Evolutionary conservation across 2,113 vertebrate species (phyloP).

Genomic region (Platysteira castanea): DNA sequence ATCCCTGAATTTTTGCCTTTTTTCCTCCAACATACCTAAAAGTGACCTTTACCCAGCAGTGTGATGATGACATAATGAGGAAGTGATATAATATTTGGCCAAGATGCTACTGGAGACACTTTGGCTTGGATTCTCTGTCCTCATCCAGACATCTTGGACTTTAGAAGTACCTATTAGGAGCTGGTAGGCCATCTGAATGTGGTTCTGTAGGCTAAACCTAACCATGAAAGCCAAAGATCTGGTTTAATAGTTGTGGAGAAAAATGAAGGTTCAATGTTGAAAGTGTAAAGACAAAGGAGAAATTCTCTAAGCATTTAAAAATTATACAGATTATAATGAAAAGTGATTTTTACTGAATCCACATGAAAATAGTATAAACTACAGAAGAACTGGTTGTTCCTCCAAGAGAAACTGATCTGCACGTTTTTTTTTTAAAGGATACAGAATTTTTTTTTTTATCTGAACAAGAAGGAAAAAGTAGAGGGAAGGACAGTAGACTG

Average conservation of each 20-base stretch:
- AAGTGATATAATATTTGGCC: background rate
- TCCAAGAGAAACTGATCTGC: background rate
- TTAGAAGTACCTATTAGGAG: background rate
- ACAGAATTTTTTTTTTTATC: background rate
- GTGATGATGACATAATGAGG: background rate
- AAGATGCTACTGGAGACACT: background rate
- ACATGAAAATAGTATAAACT: background rate
- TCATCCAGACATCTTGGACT: background rate
- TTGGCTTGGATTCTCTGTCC: background rate
- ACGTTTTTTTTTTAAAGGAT: background rate
- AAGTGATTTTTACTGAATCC: background rate
- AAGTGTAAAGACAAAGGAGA: background rate
- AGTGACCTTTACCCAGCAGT: background rate
- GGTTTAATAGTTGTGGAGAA: background rate
- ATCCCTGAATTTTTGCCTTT: background rate
- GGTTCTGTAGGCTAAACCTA: background rate
- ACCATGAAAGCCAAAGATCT: background rate
- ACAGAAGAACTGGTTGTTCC: background rate
- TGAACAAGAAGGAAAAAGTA: background rate
- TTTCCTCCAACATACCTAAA: background rate
- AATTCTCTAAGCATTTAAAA: background rate
- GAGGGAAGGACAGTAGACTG: fast-evolving
- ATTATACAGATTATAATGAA: background rate
- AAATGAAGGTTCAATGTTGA: background rate
- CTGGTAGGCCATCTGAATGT: background rate